phyloP scores from a whole-genome alignment of 2,113 vertebrate species.

The Murina feae region DNA sequence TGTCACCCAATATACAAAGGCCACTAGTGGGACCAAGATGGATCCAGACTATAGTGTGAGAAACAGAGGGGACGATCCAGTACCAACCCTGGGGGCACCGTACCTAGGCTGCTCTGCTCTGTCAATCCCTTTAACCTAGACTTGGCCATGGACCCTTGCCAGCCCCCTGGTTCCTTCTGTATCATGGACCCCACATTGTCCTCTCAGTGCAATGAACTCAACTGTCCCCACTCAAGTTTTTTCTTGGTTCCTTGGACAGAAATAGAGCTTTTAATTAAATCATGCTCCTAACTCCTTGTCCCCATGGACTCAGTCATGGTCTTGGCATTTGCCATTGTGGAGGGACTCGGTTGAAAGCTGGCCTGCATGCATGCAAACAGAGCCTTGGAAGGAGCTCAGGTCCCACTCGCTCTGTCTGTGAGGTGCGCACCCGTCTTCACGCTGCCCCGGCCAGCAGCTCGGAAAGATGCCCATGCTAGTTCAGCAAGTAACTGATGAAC shows the following conservation, averaged over 20 bases:
- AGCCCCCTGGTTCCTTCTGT: neutral
- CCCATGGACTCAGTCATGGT: neutral
- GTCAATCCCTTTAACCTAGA: neutral
- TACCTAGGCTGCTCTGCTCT: neutral
- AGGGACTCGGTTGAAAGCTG: slow-evolving; percentile 18
- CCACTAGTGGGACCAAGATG: neutral
- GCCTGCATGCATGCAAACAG: neutral
- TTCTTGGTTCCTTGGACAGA: neutral
- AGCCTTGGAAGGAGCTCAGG: neutral
- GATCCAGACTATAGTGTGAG: fast-evolving
- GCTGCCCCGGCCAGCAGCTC: neutral
- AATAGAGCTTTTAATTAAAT: neutral
- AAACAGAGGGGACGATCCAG: neutral
- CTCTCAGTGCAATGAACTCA: neutral
- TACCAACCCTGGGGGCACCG: fast-evolving
- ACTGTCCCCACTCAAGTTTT: neutral
- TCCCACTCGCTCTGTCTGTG: neutral
- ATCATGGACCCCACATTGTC: neutral
- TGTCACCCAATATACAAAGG: fast-evolving
- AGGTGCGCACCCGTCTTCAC: neutral
- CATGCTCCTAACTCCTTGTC: neutral
- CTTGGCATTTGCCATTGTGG: neutral
- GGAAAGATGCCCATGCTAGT: neutral
- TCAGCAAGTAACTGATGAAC: neutral
- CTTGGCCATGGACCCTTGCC: too few relatives aligned